Conservation (phyloP, 1,140 invertebrate species). For the Drosophila leontia region DNA sequence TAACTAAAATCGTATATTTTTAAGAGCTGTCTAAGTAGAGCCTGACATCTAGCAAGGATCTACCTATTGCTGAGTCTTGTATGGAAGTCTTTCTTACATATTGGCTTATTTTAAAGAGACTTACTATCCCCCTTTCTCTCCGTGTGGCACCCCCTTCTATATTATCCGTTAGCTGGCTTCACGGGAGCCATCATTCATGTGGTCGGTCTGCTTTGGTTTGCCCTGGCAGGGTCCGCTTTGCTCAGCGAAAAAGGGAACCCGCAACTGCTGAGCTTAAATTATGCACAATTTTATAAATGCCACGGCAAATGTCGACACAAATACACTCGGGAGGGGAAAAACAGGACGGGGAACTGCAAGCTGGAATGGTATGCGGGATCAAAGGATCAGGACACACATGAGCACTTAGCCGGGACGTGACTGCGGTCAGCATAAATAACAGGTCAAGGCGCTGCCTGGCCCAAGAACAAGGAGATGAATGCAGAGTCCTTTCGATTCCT, state of each 20-base stretch:
- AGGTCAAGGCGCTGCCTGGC: conserved; percentile 43
- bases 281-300: conserved; percentile 67
- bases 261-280: conserved; percentile 62
- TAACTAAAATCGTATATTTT: too few relatives aligned
- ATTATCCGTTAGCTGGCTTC: conserved; percentile 31
- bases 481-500: conserved; percentile 4
- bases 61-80: background rate
- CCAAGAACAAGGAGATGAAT: conserved; percentile 21
- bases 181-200: conserved; percentile 58
- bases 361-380: background rate
- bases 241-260: conserved; percentile 33
- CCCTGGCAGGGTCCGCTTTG: conserved; percentile 18
- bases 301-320: conserved; percentile 49
- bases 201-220: conserved; percentile 36
- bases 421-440: conserved; percentile 61
- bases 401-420: conserved; percentile 61
- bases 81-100: too few relatives aligned
- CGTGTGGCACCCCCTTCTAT: conserved; percentile 1
- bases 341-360: background rate
- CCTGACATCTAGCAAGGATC: too few relatives aligned
- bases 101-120: background rate
- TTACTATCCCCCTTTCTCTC: background rate
- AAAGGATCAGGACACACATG: conserved; percentile 35
- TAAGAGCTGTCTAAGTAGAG: too few relatives aligned
- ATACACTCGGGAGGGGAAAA: conserved; percentile 5